Percentiles rank a stretch among this genome's conserved stretches.
Conservation (phyloP, 2,888 invertebrate species). For the Euplagia quadripunctaria region DNA sequence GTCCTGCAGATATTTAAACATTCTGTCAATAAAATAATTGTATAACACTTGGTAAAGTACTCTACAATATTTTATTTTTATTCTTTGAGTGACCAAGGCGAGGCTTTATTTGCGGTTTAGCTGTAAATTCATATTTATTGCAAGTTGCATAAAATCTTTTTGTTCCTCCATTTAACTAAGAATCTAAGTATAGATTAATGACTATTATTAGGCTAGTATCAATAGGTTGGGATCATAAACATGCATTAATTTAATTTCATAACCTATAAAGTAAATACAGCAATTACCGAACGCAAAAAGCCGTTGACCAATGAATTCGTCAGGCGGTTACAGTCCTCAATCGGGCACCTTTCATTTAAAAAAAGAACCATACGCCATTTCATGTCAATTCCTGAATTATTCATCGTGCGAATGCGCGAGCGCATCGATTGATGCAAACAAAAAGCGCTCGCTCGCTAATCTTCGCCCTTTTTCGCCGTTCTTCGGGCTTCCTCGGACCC, state of each 20-base stretch:
- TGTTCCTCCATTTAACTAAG: slow-evolving; percentile 37
- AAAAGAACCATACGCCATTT: slow-evolving; percentile 88
- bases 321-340: slow-evolving; percentile 88
- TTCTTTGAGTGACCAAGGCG: slow-evolving; percentile 58
- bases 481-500: slow-evolving; percentile 77
- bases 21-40: slow-evolving; percentile 49
- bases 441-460: slow-evolving; percentile 86
- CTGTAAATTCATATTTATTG: slow-evolving; percentile 76
- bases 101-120: slow-evolving; percentile 81
- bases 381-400: slow-evolving; percentile 88
- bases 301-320: slow-evolving; percentile 87
- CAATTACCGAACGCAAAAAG: slow-evolving; percentile 84
- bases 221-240: slow-evolving; percentile 29
- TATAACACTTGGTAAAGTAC: slow-evolving; percentile 47
- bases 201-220: slow-evolving; percentile 9
- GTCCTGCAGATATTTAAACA: slow-evolving; percentile 29
- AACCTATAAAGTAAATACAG: slow-evolving; percentile 78
- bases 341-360: slow-evolving; percentile 87
- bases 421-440: slow-evolving; percentile 88
- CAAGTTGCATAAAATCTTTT: slow-evolving; percentile 58
- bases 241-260: slow-evolving; percentile 62
- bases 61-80: slow-evolving; percentile 42
- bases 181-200: slow-evolving; percentile 33
- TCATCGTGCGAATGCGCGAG: slow-evolving; percentile 87
- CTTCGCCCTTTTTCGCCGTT: slow-evolving; percentile 82